Evolutionary conservation across 2,797 vertebrate species (phyloP).

Genomic region (Hybognathus amarus): DNA sequence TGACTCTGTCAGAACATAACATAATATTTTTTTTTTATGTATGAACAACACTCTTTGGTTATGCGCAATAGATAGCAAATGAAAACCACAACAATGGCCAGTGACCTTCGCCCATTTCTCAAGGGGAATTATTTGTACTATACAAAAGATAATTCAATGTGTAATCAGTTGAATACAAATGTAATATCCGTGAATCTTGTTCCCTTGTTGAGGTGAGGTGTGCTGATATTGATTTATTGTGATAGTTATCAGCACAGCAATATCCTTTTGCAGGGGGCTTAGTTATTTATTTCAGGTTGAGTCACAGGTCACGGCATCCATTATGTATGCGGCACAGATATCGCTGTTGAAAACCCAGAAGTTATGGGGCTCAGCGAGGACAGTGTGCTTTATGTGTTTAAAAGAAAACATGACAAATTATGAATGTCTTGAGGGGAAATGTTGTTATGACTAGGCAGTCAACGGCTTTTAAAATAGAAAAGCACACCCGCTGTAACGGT

Average conservation of each 20-base stretch:
- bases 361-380: not conserved
- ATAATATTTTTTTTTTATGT: not conserved
- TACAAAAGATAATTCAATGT: slow-evolving; percentile 33
- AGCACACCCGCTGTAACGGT: not conserved
- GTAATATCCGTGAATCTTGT: slow-evolving; percentile 57
- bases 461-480: slow-evolving; percentile 35
- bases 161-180: slow-evolving; percentile 49
- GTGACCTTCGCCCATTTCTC: slow-evolving; percentile 23
- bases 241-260: slow-evolving; percentile 50
- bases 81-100: slow-evolving; percentile 1
- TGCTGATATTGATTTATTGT: slow-evolving; percentile 45
- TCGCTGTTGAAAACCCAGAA: slow-evolving; percentile 12
- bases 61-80: not conserved
- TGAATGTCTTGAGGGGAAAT: slow-evolving; percentile 40
- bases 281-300: slow-evolving; percentile 11
- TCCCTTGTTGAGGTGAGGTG: slow-evolving; percentile 47
- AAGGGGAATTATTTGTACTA: slow-evolving; percentile 36
- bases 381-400: not conserved
- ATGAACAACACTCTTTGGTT: slow-evolving; percentile 6
- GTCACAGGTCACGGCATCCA: slow-evolving; percentile 12
- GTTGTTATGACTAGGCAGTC: slow-evolving; percentile 44
- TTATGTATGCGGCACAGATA: slow-evolving; percentile 11
- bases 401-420: slow-evolving; percentile 44
- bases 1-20: not conserved
- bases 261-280: slow-evolving; percentile 49